phyloP scores from a whole-genome alignment of 2,797 vertebrate genomes.

The Bothrops alternatus region DNA sequence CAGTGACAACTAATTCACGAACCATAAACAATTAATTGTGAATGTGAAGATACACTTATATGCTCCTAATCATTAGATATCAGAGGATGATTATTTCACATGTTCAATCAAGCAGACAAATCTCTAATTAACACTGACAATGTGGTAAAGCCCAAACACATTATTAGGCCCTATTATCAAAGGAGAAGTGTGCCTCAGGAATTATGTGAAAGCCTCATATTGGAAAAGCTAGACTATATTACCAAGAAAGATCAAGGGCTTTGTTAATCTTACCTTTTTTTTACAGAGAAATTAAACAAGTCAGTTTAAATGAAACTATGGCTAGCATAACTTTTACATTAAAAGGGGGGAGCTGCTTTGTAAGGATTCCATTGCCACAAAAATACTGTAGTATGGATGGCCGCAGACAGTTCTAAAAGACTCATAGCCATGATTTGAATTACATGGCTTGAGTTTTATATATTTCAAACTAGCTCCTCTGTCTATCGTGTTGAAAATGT shows the following conservation, averaged over 20 bases:
- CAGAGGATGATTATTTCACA: not conserved
- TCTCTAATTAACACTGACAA: conserved; percentile 29
- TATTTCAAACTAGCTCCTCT: not conserved
- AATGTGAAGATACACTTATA: not conserved
- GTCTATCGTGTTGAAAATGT: not conserved
- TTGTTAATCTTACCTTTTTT: not conserved
- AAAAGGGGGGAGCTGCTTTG: not conserved
- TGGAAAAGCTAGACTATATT: not conserved
- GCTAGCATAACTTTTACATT: not conserved
- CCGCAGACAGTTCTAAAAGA: not conserved
- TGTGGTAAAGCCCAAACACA: conserved; percentile 16
- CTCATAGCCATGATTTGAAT: not conserved
- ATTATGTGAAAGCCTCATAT: not conserved
- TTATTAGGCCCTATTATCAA: conserved; percentile 9
- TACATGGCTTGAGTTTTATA: not conserved
- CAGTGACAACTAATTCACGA: not conserved
- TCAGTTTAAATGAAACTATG: not conserved
- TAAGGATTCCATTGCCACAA: not conserved
- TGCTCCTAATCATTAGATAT: not conserved
- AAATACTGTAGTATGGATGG: not conserved
- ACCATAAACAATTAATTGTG: not conserved
- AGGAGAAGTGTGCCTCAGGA: not conserved
- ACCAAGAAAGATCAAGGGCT: not conserved
- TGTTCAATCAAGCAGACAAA: conserved; percentile 28
- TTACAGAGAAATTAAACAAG: not conserved